phyloP scores from a whole-genome alignment of 37 sponge, comb jelly and placozoan species.

The Beroe ovata region DNA sequence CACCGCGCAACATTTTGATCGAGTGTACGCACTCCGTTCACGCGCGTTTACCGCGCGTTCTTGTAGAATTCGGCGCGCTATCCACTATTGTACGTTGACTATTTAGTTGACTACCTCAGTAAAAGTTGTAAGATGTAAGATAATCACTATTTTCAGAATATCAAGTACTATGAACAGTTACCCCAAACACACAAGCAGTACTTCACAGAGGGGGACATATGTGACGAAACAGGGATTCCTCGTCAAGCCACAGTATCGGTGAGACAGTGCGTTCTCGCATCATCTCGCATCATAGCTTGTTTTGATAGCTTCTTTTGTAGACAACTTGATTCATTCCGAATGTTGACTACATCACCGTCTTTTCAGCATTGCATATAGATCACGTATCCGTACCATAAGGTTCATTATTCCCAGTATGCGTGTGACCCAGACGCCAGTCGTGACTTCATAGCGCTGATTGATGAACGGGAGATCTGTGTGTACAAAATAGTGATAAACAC shows the following conservation, averaged over 20 bases:
- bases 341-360: no score
- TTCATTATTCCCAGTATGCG: not conserved
- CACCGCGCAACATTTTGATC: not conserved
- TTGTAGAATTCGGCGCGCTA: not conserved
- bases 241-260: constrained; percentile 57
- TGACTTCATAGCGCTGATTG: constrained; percentile 63
- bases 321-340: no score
- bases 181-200: constrained; percentile 23
- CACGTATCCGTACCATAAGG: no score
- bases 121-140: no score
- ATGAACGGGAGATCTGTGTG: constrained; percentile 23
- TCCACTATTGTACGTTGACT: not conserved
- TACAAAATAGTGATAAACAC: constrained; percentile 50
- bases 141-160: constrained; percentile 4
- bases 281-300: no score
- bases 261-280: no score
- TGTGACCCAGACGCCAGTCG: constrained; percentile 51
- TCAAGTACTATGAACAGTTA: constrained; percentile 50
- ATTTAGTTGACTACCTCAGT: no score
- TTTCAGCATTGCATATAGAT: no score
- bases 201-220: not conserved
- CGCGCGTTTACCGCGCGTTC: not conserved
- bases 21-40: not conserved
- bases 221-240: constrained; percentile 15
- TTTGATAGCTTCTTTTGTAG: no score